Conservation (phyloP, 2,797 vertebrate genomes). For the Cyclura pinguis region DNA sequence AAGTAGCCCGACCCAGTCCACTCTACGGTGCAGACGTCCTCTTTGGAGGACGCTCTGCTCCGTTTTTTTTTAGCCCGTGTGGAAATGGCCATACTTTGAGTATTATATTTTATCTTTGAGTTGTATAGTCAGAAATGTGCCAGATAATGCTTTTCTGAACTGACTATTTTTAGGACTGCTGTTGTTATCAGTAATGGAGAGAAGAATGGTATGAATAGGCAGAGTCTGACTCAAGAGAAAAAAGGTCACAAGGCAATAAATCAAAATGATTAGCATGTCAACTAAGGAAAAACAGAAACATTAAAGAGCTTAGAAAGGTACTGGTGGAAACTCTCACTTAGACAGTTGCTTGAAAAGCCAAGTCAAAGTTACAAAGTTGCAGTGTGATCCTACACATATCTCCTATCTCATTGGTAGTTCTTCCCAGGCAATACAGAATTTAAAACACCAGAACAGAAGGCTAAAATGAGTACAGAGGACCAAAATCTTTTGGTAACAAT, state of each 20-base stretch:
- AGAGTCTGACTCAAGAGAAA: slow-evolving; percentile 25
- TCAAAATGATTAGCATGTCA: slow-evolving; percentile 34
- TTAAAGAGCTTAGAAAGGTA: background rate
- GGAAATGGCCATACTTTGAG: background rate
- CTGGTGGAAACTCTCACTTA: background rate
- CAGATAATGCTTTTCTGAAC: slow-evolving; percentile 8
- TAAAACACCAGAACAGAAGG: background rate
- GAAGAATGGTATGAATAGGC: slow-evolving; percentile 32
- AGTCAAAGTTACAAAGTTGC: slow-evolving; percentile 2
- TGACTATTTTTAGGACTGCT: slow-evolving; percentile 30
- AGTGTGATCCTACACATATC: background rate
- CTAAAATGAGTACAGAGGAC: background rate
- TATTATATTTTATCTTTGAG: background rate
- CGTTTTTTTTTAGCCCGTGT: too few relatives aligned
- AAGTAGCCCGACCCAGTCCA: too few relatives aligned
- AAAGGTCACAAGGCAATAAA: slow-evolving; percentile 23
- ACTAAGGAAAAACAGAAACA: background rate
- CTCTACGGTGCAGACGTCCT: too few relatives aligned
- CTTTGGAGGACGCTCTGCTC: too few relatives aligned
- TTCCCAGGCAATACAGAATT: background rate
- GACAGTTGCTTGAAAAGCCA: background rate
- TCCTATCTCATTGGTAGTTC: background rate
- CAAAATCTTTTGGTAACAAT: background rate
- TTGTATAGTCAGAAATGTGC: slow-evolving; percentile 3
- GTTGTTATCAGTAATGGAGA: slow-evolving; percentile 19